Evolutionary conservation across 2,888 invertebrate species (phyloP).

Genomic region (Clepsis dumicolana): DNA sequence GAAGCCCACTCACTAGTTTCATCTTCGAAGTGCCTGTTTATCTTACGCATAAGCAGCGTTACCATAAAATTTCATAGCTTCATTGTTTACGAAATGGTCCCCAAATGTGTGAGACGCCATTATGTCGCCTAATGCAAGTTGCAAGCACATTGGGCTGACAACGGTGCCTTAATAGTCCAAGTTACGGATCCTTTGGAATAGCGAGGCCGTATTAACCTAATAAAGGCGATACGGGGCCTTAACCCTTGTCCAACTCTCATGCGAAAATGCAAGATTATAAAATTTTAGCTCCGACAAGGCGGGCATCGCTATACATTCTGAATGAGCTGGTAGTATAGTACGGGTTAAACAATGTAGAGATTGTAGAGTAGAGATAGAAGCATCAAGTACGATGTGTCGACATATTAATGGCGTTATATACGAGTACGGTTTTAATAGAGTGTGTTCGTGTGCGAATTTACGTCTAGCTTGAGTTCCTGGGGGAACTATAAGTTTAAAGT

Average conservation of each 20-base stretch:
- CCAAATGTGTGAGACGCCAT: conserved; percentile 55
- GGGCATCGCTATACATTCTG: conserved; percentile 28
- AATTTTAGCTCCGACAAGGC: conserved; percentile 45
- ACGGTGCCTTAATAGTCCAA: conserved; percentile 59
- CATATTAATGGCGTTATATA: conserved; percentile 24
- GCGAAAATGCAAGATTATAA: conserved; percentile 56
- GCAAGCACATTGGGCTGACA: conserved; percentile 58
- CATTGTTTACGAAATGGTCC: conserved; percentile 45
- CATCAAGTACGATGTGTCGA: conserved; percentile 17
- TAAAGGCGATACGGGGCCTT: conserved; percentile 57
- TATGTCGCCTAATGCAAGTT: conserved; percentile 61
- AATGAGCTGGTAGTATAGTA: conserved; percentile 1
- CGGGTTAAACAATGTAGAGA: conserved; percentile 27
- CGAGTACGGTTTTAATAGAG: conserved; percentile 22
- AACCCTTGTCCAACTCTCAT: conserved; percentile 51
- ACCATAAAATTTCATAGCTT: conserved; percentile 33
- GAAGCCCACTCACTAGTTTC: not conserved
- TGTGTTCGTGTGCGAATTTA: conserved; percentile 12
- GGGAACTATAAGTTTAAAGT: conserved; percentile 16
- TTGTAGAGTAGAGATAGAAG: conserved; percentile 4
- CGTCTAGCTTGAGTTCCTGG: conserved; percentile 13
- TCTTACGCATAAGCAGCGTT: conserved; percentile 18
- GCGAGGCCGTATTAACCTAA: conserved; percentile 52
- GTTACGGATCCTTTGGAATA: conserved; percentile 57
- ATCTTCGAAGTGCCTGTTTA: conserved; percentile 8